Conservation (phyloP, 1,140 invertebrate genomes). For the Periplaneta americana region DNA sequence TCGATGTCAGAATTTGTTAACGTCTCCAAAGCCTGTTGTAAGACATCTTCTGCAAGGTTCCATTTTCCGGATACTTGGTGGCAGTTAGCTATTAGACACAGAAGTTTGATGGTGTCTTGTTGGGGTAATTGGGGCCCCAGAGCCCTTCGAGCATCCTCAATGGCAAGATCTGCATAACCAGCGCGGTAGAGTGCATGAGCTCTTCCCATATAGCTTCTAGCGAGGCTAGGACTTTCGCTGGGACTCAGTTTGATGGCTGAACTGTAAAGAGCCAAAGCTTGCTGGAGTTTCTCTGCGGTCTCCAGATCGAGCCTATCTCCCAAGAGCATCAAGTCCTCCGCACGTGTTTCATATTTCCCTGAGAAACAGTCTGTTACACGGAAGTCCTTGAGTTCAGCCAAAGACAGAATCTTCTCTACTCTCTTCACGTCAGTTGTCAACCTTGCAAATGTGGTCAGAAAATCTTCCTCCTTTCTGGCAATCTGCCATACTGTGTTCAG, state of each 20-base stretch:
- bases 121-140: background rate
- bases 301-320: background rate
- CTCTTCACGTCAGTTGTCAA: background rate
- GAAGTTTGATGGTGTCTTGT: background rate
- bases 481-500: background rate
- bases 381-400: background rate
- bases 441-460: background rate
- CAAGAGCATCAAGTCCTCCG: background rate
- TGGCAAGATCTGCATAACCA: background rate
- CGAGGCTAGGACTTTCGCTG: background rate
- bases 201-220: background rate
- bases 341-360: background rate
- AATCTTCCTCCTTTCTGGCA: background rate
- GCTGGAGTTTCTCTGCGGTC: background rate
- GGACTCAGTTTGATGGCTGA: background rate
- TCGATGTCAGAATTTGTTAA: background rate
- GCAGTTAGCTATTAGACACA: background rate
- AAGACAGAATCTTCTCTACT: background rate
- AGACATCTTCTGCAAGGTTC: background rate
- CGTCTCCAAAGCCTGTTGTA: background rate
- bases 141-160: background rate
- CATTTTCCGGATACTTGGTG: background rate
- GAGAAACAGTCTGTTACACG: background rate
- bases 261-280: background rate
- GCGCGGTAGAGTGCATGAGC: background rate